Evolutionary conservation across 2,888 invertebrate genomes (phyloP).

Genomic region (Venustoraphidia nigricollis): DNA sequence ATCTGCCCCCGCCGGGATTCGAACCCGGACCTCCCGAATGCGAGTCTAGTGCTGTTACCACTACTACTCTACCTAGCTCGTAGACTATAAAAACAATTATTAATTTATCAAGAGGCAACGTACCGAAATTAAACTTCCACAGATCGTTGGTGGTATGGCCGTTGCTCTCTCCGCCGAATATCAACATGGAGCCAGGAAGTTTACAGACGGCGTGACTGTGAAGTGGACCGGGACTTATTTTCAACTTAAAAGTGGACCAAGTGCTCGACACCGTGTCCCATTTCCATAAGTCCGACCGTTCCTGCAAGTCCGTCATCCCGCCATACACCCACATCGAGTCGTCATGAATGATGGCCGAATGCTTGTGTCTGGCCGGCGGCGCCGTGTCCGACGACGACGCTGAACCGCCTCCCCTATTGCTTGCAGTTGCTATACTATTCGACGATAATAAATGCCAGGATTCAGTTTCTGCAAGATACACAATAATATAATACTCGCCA

Average conservation of each 20-base stretch:
- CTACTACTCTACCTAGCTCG: constrained; percentile 1
- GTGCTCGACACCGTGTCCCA: constrained; percentile 55
- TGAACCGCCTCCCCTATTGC: constrained; percentile 10
- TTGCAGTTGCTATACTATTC: neutral
- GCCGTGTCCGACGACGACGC: constrained; percentile 20
- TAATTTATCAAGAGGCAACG: constrained; percentile 12
- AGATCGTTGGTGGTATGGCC: constrained; percentile 60
- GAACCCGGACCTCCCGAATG: too few species aligned
- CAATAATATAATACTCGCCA: too few species aligned
- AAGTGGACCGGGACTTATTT: constrained; percentile 51
- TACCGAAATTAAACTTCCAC: constrained; percentile 74
- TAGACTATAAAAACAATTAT: constrained; percentile 1
- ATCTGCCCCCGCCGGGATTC: too few species aligned
- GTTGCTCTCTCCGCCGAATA: constrained; percentile 64
- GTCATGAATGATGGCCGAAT: constrained; percentile 65
- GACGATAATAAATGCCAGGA: constrained; percentile 53
- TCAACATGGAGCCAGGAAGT: constrained; percentile 58
- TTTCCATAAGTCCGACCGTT: constrained; percentile 61
- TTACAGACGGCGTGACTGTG: constrained; percentile 67
- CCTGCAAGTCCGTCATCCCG: constrained; percentile 73
- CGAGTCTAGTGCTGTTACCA: too few species aligned
- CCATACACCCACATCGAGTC: constrained; percentile 76
- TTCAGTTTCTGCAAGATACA: constrained; percentile 47
- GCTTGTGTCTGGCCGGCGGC: constrained; percentile 66
- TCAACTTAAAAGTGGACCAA: constrained; percentile 47